Conservation (phyloP, 2,113 vertebrate species). For the Cryptotis parvus region DNA sequence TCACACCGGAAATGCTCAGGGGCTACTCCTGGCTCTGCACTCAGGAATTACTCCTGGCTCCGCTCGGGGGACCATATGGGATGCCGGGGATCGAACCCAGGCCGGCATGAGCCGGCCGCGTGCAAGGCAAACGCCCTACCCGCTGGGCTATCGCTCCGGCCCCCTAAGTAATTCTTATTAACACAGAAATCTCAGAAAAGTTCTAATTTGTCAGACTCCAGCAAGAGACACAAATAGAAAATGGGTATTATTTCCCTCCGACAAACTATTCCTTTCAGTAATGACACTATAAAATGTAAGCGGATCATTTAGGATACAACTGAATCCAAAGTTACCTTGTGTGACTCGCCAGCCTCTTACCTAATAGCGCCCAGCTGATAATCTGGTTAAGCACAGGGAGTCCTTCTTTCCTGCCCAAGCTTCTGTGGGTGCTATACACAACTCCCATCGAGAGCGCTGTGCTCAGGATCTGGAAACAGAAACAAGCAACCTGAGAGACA, state of each 20-base stretch:
- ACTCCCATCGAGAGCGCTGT: slow-evolving; percentile 88
- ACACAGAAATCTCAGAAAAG: background rate
- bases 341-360: slow-evolving; percentile 84
- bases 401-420: slow-evolving; percentile 93
- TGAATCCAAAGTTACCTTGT: background rate
- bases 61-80: too few species aligned
- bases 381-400: slow-evolving; percentile 93
- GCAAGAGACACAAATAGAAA: slow-evolving; percentile 18
- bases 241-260: background rate
- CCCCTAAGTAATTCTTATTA: slow-evolving; percentile 61
- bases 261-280: slow-evolving; percentile 36
- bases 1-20: too few species aligned
- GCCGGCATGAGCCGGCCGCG: too few species aligned
- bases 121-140: too few species aligned
- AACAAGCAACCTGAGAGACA: background rate
- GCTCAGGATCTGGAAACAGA: slow-evolving; percentile 90
- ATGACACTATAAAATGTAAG: background rate
- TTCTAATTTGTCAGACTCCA: slow-evolving; percentile 40
- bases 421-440: slow-evolving; percentile 92
- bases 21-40: too few species aligned
- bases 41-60: too few species aligned
- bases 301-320: background rate
- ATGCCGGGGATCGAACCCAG: too few species aligned
- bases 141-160: too few species aligned
- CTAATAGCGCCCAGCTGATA: slow-evolving; percentile 94